Conservation (phyloP, 2,797 vertebrate species). For the Falco biarmicus region DNA sequence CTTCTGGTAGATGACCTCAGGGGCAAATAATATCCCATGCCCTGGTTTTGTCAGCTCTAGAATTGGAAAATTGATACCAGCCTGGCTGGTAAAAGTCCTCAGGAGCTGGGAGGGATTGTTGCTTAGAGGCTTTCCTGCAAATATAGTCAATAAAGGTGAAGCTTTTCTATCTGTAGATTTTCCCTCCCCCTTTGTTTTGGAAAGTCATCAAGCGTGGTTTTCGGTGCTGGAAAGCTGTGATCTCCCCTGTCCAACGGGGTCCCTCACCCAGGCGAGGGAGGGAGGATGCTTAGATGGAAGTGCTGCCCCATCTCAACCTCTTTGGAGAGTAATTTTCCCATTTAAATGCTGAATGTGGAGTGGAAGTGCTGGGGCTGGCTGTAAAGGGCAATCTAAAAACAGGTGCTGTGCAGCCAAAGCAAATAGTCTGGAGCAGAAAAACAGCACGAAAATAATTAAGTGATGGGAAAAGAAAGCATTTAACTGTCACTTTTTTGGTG, state of each 20-base stretch:
- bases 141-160: not conserved
- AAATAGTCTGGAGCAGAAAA: not conserved
- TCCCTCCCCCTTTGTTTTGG: not conserved
- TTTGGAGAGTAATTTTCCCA: not conserved
- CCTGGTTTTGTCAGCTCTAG: not conserved
- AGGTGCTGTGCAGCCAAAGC: not conserved
- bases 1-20: not conserved
- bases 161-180: not conserved
- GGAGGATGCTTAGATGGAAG: not conserved
- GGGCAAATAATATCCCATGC: not conserved
- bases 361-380: accelerated
- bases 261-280: too few relatives aligned
- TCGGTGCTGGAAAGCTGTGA: not conserved
- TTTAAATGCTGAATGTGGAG: not conserved
- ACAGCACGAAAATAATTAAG: not conserved
- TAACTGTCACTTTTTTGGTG: not conserved
- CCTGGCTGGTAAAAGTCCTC: not conserved
- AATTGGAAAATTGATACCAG: not conserved
- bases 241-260: accelerated
- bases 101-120: not conserved
- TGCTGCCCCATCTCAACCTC: not conserved
- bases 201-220: not conserved
- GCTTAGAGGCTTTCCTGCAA: not conserved
- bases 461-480: not conserved
- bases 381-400: not conserved